Percentiles rank a stretch among this genome's conserved stretches.
Conservation (phyloP, 2,113 vertebrate genomes). For the Porphyrio hochstetteri region DNA sequence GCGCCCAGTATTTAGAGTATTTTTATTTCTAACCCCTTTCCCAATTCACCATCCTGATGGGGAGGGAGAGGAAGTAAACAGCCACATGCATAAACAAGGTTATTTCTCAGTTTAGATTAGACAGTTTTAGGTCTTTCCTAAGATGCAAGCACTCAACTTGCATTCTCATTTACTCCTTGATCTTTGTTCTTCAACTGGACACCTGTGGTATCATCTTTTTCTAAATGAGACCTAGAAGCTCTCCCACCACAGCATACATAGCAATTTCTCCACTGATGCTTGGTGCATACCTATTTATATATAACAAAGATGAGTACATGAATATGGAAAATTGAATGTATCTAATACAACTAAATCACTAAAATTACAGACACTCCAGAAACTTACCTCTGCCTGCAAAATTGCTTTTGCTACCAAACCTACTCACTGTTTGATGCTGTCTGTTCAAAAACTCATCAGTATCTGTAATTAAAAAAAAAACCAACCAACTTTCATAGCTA, state of each 20-base stretch:
- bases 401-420: slow-evolving; percentile 39
- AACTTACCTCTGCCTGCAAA: slow-evolving; percentile 66
- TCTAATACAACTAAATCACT: background rate
- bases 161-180: background rate
- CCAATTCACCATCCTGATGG: background rate
- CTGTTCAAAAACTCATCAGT: background rate
- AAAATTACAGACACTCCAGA: background rate
- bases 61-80: background rate
- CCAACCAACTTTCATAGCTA: background rate
- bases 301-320: background rate
- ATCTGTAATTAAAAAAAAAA: slow-evolving; percentile 19
- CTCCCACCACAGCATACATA: background rate
- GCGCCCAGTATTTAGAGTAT: background rate
- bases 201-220: background rate
- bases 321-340: background rate
- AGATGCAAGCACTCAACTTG: background rate
- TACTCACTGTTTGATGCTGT: background rate
- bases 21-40: background rate
- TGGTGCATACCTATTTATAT: background rate
- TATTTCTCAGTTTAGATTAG: background rate
- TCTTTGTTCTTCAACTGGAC: background rate
- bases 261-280: background rate
- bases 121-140: background rate
- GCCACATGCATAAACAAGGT: background rate
- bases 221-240: background rate